Conservation (phyloP, 2,113 vertebrate species). For the Scophthalmus maximus region DNA sequence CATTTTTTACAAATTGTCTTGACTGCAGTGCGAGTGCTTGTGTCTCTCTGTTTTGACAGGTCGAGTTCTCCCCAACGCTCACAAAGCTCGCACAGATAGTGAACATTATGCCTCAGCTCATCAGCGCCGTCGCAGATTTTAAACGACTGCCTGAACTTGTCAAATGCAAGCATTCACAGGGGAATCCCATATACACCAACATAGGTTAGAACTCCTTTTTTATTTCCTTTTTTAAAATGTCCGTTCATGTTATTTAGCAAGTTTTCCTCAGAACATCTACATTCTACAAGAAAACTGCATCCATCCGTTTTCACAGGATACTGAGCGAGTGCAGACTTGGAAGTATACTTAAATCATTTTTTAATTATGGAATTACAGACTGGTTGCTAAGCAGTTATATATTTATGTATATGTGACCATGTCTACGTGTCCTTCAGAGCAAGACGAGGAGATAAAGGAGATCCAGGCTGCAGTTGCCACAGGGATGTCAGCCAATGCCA, state of each 20-base stretch:
- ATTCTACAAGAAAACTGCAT: background rate
- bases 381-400: background rate
- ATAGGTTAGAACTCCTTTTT: constrained; percentile 77
- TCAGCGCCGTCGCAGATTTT: constrained; percentile 84
- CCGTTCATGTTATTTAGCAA: background rate
- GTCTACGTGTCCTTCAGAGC: constrained; percentile 71
- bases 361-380: background rate
- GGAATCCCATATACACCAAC: constrained; percentile 79
- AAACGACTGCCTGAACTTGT: constrained; percentile 86
- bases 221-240: background rate
- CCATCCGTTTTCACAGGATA: background rate
- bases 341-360: too few species aligned
- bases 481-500: constrained; percentile 82
- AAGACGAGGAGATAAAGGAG: constrained; percentile 88
- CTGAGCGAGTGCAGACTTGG: background rate
- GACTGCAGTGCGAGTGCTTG: background rate
- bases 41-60: constrained; percentile 72
- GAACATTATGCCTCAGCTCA: constrained; percentile 80
- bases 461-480: constrained; percentile 84
- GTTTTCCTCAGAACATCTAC: background rate
- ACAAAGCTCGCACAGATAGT: constrained; percentile 78
- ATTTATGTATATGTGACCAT: background rate
- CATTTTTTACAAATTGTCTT: background rate
- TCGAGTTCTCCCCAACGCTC: constrained; percentile 86
- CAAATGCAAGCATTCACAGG: constrained; percentile 40